phyloP scores from a whole-genome alignment of 2,113 vertebrate genomes.

The Alethe castanea region DNA sequence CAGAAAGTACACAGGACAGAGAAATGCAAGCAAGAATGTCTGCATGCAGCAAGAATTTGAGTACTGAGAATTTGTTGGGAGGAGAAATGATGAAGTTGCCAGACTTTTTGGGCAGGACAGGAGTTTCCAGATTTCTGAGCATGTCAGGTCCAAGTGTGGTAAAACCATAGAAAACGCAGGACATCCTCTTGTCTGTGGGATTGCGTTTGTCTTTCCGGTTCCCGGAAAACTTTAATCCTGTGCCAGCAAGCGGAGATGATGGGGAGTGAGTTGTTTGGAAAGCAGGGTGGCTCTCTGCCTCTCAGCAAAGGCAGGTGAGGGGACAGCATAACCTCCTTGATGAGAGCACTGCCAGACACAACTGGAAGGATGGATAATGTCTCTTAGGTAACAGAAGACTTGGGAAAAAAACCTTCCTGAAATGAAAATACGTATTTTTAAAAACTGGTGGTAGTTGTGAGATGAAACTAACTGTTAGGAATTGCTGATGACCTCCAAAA shows the following conservation, averaged over 20 bases:
- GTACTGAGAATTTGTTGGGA: background rate
- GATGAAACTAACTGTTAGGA: background rate
- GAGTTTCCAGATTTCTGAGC: background rate
- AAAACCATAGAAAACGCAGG: fast-evolving
- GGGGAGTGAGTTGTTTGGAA: fast-evolving
- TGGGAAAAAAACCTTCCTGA: background rate
- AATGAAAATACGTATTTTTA: background rate
- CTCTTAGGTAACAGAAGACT: background rate
- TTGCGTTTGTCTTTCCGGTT: background rate
- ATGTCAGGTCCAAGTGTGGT: background rate
- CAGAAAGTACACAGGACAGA: background rate
- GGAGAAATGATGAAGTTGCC: background rate
- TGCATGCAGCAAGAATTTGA: background rate
- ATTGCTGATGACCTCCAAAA: background rate
- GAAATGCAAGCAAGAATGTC: background rate
- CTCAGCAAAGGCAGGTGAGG: background rate
- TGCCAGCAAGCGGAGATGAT: fast-evolving
- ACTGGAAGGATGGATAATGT: background rate
- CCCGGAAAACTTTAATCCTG: background rate
- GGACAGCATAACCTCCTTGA: background rate
- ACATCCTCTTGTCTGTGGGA: background rate
- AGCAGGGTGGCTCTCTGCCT: background rate
- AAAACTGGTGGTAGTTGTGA: background rate
- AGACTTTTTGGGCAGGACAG: background rate
- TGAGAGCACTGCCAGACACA: background rate